Base-by-base conservation (phyloP, 2,113 vertebrate genomes). In the Mellivora capensis region DNA sequence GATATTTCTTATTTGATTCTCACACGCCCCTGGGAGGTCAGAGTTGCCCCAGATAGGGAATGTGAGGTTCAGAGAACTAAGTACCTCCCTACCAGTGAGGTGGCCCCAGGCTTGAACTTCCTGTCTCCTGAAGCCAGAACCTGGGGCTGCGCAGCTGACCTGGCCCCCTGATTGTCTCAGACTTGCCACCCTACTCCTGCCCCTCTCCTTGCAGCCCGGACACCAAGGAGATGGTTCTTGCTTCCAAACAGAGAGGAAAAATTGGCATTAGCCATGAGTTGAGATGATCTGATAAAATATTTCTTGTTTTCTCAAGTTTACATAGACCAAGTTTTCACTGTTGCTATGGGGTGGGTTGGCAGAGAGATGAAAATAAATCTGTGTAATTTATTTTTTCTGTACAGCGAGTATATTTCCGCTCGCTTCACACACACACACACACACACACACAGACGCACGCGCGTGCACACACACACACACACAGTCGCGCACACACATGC, bases 221-320 rank as follows among this genome's bases (percentile, higher is more conserved):
- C 79, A 42, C 54, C 20, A 1, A 67, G 74, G 93, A 96, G 74
- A 31, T 82, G 14, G 59, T 21, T 97, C 59, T 29, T 15, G 12
- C 79, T 95, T 97, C 57, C 71, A 81, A 74, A 59, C 90, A 90
- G 62, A n/a, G 69, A 74, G 62, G 0, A 0, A 97, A 93, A 96
- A 14, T 95, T 47, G 91, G 94, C 0, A 2, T 54, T 89, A 52
- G 85, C 90, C 94, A 27, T 11, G 54, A 1, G 71, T 97, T 95
- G 96, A 90, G 93, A 83, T 2, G 64, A 80, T 64, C 20, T 34
- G 97, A 95, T 91, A 95, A 96, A 91, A 95, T 94, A 97, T 98
- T 97, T 95, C 96, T 98, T 98, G 97, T 98, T 99, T 98, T 98
- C 97, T 98, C 98, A 34, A 96, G 98, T 98, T 98, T 98, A 97